Percentiles rank a stretch among this genome's conserved stretches.
phyloP scores from a whole-genome alignment of 2,888 invertebrate genomes.

The Ormia ochracea region DNA sequence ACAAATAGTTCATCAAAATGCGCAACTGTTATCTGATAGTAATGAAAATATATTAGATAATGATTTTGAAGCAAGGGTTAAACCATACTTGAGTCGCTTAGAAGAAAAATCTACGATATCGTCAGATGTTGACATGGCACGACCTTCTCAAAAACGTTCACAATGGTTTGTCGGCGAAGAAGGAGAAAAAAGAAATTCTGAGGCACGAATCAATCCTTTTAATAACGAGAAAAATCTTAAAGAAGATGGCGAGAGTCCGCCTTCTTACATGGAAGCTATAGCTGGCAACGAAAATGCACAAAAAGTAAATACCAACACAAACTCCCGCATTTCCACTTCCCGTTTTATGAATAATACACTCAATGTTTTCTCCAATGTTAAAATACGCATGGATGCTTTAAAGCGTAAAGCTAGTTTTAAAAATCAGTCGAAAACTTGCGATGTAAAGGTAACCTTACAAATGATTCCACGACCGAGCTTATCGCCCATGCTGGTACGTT shows the following conservation, averaged over 20 bases:
- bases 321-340: constrained; percentile 67
- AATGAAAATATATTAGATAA: constrained; percentile 72
- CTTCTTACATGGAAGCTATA: constrained; percentile 75
- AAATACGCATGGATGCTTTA: constrained; percentile 73
- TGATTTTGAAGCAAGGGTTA: constrained; percentile 58
- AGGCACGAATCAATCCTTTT: constrained; percentile 65
- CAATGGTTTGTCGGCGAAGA: constrained; percentile 73
- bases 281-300: constrained; percentile 61
- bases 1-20: constrained; percentile 75
- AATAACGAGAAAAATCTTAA: constrained; percentile 65
- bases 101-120: constrained; percentile 63
- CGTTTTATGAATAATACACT: constrained; percentile 70
- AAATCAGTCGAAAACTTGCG: constrained; percentile 64
- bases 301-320: constrained; percentile 63
- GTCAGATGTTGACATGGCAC: constrained; percentile 66
- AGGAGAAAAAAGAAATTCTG: constrained; percentile 29
- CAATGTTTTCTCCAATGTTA: constrained; percentile 73
- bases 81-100: constrained; percentile 67
- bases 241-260: constrained; percentile 73
- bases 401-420: constrained; percentile 75
- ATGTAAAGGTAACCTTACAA: constrained; percentile 72
- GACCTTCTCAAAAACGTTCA: constrained; percentile 70
- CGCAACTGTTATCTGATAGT: constrained; percentile 71
- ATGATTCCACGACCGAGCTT: constrained; percentile 76
- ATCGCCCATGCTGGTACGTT: constrained; percentile 73